These are phyloP conservation scores for Anolis carolinensis DNA, from an alignment of 2,113 vertebrate genomes.

Conservation along the genomic window DNA sequence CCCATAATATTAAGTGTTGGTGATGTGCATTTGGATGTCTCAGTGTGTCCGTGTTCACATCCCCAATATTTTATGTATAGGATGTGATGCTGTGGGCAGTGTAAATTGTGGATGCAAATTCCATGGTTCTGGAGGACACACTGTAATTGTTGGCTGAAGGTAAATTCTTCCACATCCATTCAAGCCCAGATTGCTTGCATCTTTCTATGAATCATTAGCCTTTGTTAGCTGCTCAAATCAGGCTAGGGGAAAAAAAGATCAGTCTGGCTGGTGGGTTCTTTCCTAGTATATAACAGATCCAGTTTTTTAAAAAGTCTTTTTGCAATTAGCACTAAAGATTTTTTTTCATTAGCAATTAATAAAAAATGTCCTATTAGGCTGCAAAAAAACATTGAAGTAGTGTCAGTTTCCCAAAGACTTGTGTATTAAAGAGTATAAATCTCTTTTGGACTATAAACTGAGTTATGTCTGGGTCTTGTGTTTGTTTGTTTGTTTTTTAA, in stretches of 20 bases:
- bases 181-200: neutral
- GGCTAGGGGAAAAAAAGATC: neutral
- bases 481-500: constrained; percentile 4
- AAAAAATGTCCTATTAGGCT: neutral
- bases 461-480: neutral
- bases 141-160: neutral
- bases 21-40: too few species aligned
- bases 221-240: neutral
- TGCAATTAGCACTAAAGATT: neutral
- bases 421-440: neutral
- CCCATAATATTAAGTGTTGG: too few species aligned
- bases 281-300: neutral
- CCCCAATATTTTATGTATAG: too few species aligned
- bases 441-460: neutral
- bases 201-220: neutral
- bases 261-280: neutral
- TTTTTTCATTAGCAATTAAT: fast-evolving
- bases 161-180: neutral
- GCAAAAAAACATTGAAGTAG: constrained; percentile 4
- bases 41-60: too few species aligned
- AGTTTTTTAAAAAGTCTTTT: neutral
- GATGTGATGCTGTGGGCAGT: too few species aligned
- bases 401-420: neutral
- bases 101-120: too few species aligned
- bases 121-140: neutral